These are phyloP conservation scores for Chalcis sispes DNA, from an alignment of 2,888 invertebrate genomes.

Conservation along the genomic window DNA sequence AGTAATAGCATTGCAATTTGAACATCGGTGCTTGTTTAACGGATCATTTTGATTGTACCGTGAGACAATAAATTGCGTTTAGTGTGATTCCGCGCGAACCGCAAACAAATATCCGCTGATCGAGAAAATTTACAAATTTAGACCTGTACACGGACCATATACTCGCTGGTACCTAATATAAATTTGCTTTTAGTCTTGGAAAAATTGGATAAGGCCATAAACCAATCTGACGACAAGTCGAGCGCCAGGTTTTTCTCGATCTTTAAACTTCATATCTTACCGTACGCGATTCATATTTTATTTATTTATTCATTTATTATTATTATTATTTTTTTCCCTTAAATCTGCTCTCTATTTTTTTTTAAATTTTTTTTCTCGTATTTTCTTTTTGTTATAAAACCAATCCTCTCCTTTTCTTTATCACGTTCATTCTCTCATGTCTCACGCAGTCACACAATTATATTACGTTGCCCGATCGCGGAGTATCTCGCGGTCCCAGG, in stretches of 20 bases:
- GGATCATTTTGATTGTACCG: conserved; percentile 54
- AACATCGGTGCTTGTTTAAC: conserved; percentile 50
- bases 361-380: conserved; percentile 31
- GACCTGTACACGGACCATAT: conserved; percentile 70
- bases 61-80: conserved; percentile 29
- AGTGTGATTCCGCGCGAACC: conserved; percentile 68
- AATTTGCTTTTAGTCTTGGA: conserved; percentile 75
- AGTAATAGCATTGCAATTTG: conserved; percentile 48
- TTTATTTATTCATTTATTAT: no score
- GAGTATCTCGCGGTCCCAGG: conserved; percentile 32
- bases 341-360: conserved; percentile 41
- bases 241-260: conserved; percentile 66
- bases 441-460: conserved; percentile 41
- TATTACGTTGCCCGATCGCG: conserved; percentile 53
- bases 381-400: conserved; percentile 68
- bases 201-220: conserved; percentile 76
- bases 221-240: conserved; percentile 74
- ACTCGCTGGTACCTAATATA: conserved; percentile 73
- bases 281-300: conserved; percentile 51
- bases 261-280: conserved; percentile 57
- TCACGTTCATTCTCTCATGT: conserved; percentile 37
- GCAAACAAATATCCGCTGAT: conserved; percentile 70
- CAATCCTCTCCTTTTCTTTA: conserved; percentile 66
- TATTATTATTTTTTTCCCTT: conserved; percentile 38
- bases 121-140: conserved; percentile 72